Percentiles rank a stretch among this genome's conserved stretches.
phyloP scores from a whole-genome alignment of 1,140 invertebrate genomes.

The Psix sp. region DNA sequence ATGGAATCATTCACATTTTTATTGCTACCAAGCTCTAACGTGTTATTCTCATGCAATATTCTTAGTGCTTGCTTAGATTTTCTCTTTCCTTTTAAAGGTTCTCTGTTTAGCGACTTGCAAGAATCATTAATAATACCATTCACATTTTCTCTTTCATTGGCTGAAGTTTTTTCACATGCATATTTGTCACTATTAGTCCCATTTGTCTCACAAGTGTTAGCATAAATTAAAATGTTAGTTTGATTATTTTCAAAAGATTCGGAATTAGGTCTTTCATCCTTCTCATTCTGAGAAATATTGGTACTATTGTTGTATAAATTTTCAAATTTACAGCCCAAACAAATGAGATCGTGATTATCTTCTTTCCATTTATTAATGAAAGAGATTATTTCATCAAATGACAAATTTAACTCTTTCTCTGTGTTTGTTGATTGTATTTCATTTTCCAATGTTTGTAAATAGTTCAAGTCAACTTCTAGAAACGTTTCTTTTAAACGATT shows the following conservation, averaged over 20 bases:
- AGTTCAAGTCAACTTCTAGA: slow-evolving; percentile 18
- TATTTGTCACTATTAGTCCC: too few relatives aligned
- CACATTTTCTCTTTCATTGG: too few relatives aligned
- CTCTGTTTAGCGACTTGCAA: background rate
- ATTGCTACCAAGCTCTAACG: too few relatives aligned
- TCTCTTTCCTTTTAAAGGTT: background rate
- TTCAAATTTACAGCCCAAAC: slow-evolving; percentile 11
- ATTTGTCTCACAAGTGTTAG: too few relatives aligned
- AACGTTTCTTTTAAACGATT: slow-evolving; percentile 36
- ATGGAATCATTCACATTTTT: background rate
- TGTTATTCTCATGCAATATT: background rate
- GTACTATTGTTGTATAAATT: too few relatives aligned
- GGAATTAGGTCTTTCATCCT: background rate
- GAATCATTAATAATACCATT: too few relatives aligned
- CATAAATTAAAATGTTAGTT: too few relatives aligned
- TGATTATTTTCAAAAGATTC: too few relatives aligned
- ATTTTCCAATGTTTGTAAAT: slow-evolving; percentile 22
- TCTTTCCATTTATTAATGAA: slow-evolving; percentile 29
- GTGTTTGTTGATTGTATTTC: slow-evolving; percentile 13
- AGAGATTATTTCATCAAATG: slow-evolving; percentile 16
- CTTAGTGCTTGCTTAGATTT: background rate
- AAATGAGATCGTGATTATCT: slow-evolving; percentile 19
- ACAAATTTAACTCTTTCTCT: slow-evolving; percentile 5
- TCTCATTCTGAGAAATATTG: too few relatives aligned
- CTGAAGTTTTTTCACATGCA: too few relatives aligned